Evolutionary conservation across 2,888 invertebrate species (phyloP), one percentile per base, ranked within the genome.

Genomic region (Plagodis pulveraria): DNA sequence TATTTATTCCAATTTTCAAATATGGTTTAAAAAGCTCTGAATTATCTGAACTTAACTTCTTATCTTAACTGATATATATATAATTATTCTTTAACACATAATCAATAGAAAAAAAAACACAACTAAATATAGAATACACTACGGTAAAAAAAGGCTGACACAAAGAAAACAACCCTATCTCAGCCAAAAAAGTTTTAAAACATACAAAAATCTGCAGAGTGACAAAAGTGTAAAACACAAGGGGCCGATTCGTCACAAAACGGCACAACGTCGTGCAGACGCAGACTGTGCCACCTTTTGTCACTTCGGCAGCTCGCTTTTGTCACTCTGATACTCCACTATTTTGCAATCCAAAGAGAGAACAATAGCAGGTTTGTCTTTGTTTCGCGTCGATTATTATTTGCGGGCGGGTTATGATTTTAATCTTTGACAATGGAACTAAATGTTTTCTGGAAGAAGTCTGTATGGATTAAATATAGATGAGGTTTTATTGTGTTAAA

Each of bases 371-470:
- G 56, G 61, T 62, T 60, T 55, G 55, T 61, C 65, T 66, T 66
- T 66, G 66, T 69, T 69, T 65, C 50, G 55, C 57, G 50, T 36
- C 65, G 58, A 65, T 67, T 69, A 66, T 69, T 63, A 62, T 67
- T 64, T 53, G 50, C 62, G 52, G 42, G 35, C 34, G 40, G 54
- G 65, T 66, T 61, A 63, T 63, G 59, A 58, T 63, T 55, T 58
- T 59, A 61, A 60, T 61, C 56, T 56, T 42, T 54, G 44, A 32
- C 34, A 40, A 35, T 54, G 51, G 54, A 50, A 50, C 42, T 55
- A 46, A 57, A 55, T 54, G 34, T 51, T 57, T 50, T 50, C 38
- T 53, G 43, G 41, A 50, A 38, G 7, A 35, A 11, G 8, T 33
- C 10, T 42, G 12, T 42, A 22, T 22, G 22, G 22, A 4, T 22